A percentile compares a stretch with the other conserved stretches of the same genome.
phyloP scores from a whole-genome alignment of 2,113 vertebrate genomes.

The Murina feae region DNA sequence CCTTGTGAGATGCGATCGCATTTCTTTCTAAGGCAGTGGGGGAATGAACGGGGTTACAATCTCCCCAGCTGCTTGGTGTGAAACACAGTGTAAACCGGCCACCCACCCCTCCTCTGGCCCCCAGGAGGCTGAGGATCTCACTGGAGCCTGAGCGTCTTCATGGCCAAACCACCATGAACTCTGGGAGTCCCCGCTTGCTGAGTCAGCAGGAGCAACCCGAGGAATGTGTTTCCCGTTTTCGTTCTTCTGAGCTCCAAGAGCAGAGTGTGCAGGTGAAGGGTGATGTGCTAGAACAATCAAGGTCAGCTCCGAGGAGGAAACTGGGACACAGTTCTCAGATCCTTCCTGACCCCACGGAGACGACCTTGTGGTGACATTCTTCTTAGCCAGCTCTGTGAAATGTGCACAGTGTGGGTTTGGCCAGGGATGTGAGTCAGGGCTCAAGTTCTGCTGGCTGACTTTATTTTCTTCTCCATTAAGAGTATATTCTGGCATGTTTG shows the following conservation, averaged over 20 bases:
- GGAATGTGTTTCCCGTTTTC: slow-evolving; percentile 60
- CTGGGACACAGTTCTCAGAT: slow-evolving; percentile 1
- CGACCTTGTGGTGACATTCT: neutral
- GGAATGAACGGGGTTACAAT: slow-evolving; percentile 56
- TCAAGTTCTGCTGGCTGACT: neutral
- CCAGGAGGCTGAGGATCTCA: slow-evolving; percentile 18
- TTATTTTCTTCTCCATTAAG: neutral
- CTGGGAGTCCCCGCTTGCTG: slow-evolving; percentile 59
- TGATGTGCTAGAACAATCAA: slow-evolving; percentile 35
- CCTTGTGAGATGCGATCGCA: slow-evolving; percentile 22
- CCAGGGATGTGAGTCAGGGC: neutral
- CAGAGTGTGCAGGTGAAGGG: slow-evolving; percentile 43
- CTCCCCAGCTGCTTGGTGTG: slow-evolving; percentile 76
- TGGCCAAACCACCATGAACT: slow-evolving; percentile 50
- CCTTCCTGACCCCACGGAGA: neutral
- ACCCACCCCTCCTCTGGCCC: neutral
- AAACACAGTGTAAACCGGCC: slow-evolving; percentile 69
- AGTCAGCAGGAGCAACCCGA: slow-evolving; percentile 65
- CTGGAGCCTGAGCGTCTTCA: slow-evolving; percentile 33
- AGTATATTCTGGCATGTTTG: neutral
- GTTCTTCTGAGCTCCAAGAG: slow-evolving; percentile 42
- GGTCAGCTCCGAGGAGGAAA: slow-evolving; percentile 45
- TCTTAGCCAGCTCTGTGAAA: neutral
- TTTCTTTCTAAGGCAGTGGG: slow-evolving; percentile 65
- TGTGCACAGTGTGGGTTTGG: neutral